These are phyloP conservation scores for Oreamnos americanus DNA, from an alignment of 2,113 vertebrate genomes.

Conservation along the genomic window DNA sequence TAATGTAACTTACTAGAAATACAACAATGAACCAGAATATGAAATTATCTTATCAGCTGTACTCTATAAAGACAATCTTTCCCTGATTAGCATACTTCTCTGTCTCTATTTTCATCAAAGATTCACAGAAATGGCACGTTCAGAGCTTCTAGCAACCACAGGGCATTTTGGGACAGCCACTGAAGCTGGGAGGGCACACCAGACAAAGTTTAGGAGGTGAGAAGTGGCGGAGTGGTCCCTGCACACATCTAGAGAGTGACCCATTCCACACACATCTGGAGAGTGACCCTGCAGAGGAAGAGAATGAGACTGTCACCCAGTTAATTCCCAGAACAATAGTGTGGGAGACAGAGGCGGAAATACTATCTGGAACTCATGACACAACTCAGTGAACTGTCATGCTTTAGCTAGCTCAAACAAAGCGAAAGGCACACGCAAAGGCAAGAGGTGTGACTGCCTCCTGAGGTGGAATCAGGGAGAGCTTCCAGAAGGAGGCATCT, in stretches of 20 bases:
- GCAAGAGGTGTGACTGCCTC: neutral
- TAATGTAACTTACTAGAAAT: slow-evolving; percentile 67
- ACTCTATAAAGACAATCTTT: slow-evolving; percentile 69
- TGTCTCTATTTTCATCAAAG: slow-evolving; percentile 69
- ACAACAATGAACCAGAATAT: slow-evolving; percentile 74
- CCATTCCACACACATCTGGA: neutral
- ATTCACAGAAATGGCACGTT: slow-evolving; percentile 65
- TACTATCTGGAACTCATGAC: neutral
- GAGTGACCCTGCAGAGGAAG: neutral
- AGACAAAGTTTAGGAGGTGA: neutral
- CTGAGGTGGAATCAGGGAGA: neutral
- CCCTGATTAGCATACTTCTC: slow-evolving; percentile 71
- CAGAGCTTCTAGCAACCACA: slow-evolving; percentile 53
- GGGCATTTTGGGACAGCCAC: slow-evolving; percentile 58
- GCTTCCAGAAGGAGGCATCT: slow-evolving; percentile 33
- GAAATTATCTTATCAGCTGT: slow-evolving; percentile 74
- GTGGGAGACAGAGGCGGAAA: slow-evolving; percentile 5
- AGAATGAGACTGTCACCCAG: neutral
- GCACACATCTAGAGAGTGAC: neutral
- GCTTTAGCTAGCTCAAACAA: neutral
- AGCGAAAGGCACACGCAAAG: neutral
- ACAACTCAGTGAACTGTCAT: neutral
- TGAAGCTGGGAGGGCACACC: neutral
- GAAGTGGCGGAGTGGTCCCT: neutral
- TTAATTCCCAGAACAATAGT: neutral